Evolutionary conservation across 2,113 vertebrate genomes (phyloP).

Genomic region (Anoura caudifer): DNA sequence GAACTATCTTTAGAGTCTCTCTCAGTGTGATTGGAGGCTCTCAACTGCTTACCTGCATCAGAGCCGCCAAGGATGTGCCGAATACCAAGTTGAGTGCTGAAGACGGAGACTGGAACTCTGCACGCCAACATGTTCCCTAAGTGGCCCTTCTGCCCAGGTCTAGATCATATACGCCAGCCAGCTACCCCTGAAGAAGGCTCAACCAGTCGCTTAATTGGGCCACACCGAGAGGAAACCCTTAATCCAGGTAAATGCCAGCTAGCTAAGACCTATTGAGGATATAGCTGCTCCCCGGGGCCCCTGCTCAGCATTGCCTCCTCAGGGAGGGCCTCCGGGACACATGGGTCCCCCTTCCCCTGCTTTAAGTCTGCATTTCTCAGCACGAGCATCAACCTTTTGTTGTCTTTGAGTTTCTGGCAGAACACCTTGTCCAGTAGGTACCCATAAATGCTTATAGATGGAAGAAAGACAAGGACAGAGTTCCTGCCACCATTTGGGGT

Average conservation of each 20-base stretch:
- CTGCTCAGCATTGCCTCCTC: neutral
- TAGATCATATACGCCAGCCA: neutral
- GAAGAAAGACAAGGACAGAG: neutral
- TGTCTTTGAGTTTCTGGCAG: neutral
- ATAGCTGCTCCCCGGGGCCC: neutral
- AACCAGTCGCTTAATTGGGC: neutral
- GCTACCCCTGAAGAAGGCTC: neutral
- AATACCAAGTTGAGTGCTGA: neutral
- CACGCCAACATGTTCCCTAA: neutral
- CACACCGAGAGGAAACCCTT: neutral
- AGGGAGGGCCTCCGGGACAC: neutral
- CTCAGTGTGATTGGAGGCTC: neutral
- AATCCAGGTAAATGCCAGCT: neutral
- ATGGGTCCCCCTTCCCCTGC: neutral
- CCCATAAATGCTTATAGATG: neutral
- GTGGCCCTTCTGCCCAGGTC: neutral
- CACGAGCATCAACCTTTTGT: neutral
- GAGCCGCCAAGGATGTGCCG: fast-evolving
- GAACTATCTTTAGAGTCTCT: neutral
- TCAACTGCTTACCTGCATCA: neutral
- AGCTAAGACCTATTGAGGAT: neutral
- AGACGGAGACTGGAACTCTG: neutral
- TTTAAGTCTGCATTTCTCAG: neutral
- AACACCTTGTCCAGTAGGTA: neutral
- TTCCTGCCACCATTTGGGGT: neutral